Evolutionary conservation across 2,113 vertebrate genomes (phyloP), one percentile per base, ranked within the genome.

Genomic region (Osmerus eperlanus): DNA sequence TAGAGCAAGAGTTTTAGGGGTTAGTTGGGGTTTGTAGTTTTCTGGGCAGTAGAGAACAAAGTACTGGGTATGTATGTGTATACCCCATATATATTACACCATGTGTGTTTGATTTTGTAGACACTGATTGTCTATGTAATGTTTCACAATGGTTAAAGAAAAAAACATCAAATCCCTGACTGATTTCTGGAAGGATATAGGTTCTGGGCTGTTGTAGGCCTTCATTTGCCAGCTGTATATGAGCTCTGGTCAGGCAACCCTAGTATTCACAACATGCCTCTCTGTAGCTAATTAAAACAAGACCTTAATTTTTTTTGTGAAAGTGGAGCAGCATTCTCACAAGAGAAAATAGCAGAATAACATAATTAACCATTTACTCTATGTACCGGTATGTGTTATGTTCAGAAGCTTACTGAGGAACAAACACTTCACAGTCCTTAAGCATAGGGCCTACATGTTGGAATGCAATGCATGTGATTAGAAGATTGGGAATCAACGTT

Each of bases 181-280:
- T 47, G 41, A 3, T 63, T 68, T 68, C 25, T 68, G 54, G 16
- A 29, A 52, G 16, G 66, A 55, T 28, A 4, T 28, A 61, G 25
- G 23, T 67, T 21, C 11, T 29, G n/a, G 25, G 28, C 15, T 51
- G 32, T n/a, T 61, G 9, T 25, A 29, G 36, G 65, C 12, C 41
- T 64, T 15, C 25, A 61, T 68, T 81, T 70, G 81, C 55, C 61
- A 67, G 72, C 28, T 73, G 81, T 70, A 71, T 25, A 83, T 81
- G 65, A 62, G 18, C 53, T 21, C 25, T 63, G 77, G 65, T 79
- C 77, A 77, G 32, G 70, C 68, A 64, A 55, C n/a, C 41, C 25
- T 47, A n/a, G 5, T 69, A 65, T 55, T 56, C 47, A 71, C 53
- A 67, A 70, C 28, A 56, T 72, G 63, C 11, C 18, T 60, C 25